Percentiles rank a stretch among this genome's conserved stretches.
Evolutionary conservation across 2,797 vertebrate species (phyloP).

Genomic region (Pempheris klunzingeri): DNA sequence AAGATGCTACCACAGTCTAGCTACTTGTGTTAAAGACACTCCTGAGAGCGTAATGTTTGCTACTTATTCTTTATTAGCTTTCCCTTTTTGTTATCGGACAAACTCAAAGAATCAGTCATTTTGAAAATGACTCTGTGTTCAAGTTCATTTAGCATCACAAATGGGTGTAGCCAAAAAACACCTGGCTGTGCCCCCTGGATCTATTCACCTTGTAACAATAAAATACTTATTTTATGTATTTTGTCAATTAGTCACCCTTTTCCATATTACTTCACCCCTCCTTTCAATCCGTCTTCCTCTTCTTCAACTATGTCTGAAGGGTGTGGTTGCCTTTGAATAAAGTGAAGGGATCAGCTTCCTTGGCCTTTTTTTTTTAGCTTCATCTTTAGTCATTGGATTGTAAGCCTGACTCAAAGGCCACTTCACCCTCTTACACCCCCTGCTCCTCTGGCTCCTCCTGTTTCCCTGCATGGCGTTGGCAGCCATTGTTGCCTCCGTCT

Average conservation of each 20-base stretch:
- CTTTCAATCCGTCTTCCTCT: not conserved
- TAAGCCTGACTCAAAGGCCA: constrained; percentile 20
- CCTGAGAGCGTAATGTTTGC: not conserved
- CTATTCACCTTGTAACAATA: not conserved
- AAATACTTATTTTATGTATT: not conserved
- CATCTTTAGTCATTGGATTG: not conserved
- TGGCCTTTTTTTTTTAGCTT: not conserved
- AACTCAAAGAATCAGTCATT: not conserved
- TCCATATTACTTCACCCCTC: not conserved
- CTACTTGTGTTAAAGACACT: not conserved
- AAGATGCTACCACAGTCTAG: constrained; percentile 20
- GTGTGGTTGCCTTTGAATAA: constrained; percentile 26
- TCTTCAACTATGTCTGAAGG: not conserved
- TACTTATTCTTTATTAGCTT: not conserved
- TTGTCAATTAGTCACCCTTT: not conserved
- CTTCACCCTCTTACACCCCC: constrained; percentile 4
- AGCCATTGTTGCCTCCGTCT: constrained; percentile 60
- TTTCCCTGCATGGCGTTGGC: constrained; percentile 29
- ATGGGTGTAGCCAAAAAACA: not conserved
- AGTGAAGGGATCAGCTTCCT: not conserved
- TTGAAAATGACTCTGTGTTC: not conserved
- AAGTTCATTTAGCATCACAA: not conserved
- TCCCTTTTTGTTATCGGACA: not conserved
- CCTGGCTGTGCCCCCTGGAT: constrained; percentile 1
- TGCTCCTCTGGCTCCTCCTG: not conserved